Evolutionary conservation across 2,888 invertebrate genomes (phyloP).

Genomic region (Lutraria lutraria): DNA sequence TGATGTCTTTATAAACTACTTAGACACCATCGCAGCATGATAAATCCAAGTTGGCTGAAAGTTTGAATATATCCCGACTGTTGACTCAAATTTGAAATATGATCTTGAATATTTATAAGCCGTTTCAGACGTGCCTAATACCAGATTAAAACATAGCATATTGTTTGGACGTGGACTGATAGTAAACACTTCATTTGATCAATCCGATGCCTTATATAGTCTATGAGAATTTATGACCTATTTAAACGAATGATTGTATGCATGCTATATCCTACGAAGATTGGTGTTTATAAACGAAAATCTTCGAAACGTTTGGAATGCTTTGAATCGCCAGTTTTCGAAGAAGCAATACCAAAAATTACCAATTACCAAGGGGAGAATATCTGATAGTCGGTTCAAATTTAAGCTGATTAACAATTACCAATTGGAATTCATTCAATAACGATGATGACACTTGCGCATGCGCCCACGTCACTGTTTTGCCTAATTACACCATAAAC

Average conservation of each 20-base stretch:
- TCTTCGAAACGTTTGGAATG: neutral
- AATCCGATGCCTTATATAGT: neutral
- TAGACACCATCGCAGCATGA: conserved; percentile 48
- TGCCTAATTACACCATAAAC: neutral
- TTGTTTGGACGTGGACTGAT: conserved; percentile 27
- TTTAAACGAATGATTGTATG: neutral
- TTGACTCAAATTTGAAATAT: conserved; percentile 62
- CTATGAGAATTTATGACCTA: conserved; percentile 2
- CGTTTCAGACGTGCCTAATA: conserved; percentile 37
- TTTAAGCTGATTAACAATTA: too few relatives aligned
- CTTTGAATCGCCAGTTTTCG: neutral
- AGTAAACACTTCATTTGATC: conserved; percentile 12
- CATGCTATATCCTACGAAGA: neutral
- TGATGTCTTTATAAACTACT: conserved; percentile 43
- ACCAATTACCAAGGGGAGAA: too few relatives aligned
- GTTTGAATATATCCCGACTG: conserved; percentile 55
- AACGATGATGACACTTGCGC: neutral
- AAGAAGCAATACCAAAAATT: too few relatives aligned
- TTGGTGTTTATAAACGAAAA: neutral
- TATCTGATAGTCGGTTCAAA: too few relatives aligned
- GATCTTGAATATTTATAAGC: conserved; percentile 63
- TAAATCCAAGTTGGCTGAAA: neutral
- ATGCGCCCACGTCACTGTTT: conserved; percentile 9
- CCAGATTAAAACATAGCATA: conserved; percentile 40
- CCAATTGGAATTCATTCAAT: neutral